Evolutionary conservation across 2,113 vertebrate species (phyloP).

Genomic region (Ochotona princeps): DNA sequence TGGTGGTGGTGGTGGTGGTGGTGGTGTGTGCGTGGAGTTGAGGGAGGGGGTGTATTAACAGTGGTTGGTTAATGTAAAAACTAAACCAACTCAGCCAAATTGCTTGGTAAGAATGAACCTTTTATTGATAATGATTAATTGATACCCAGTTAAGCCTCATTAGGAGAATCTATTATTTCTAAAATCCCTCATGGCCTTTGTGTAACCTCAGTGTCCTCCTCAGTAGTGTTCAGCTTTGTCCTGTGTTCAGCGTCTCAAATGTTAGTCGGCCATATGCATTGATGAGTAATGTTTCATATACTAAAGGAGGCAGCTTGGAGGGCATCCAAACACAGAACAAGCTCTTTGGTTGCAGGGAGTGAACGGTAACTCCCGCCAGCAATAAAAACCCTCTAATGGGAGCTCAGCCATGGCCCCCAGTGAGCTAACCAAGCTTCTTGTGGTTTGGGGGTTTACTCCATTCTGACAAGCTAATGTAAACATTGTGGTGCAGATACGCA

Average conservation of each 20-base stretch:
- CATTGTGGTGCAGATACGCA: neutral
- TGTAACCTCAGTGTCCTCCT: neutral
- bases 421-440: neutral
- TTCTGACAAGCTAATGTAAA: slow-evolving; percentile 30
- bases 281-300: neutral
- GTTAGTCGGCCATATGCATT: neutral
- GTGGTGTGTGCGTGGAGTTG: neutral
- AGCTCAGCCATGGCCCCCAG: neutral
- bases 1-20: neutral
- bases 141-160: slow-evolving; percentile 27
- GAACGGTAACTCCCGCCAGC: neutral
- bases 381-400: neutral
- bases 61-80: neutral
- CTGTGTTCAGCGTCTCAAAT: neutral
- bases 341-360: neutral
- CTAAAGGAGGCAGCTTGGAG: neutral
- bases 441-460: slow-evolving; percentile 2
- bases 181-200: neutral
- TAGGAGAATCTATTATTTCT: neutral
- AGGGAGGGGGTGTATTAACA: neutral
- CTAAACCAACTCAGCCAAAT: neutral
- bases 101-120: slow-evolving; percentile 48
- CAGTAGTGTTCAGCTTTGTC: neutral
- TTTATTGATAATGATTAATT: slow-evolving; percentile 42
- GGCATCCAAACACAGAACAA: neutral